Base-by-base conservation (phyloP, 2,797 vertebrate species). In the Hydrocynus forskahlii region DNA sequence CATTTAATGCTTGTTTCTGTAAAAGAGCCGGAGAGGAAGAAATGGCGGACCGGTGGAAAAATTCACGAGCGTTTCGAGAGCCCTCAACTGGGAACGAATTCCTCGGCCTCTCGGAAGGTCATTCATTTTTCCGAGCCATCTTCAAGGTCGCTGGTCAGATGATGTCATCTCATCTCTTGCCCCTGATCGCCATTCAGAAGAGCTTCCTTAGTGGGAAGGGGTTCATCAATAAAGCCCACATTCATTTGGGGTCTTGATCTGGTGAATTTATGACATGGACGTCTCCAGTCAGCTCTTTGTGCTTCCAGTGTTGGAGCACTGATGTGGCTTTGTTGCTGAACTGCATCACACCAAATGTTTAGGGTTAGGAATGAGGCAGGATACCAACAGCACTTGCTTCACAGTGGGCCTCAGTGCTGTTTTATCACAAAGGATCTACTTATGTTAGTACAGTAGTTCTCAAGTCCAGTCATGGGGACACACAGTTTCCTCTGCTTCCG, bases 191-290 rank as follows among this genome's bases (percentile, higher is more conserved):
- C 23, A 73, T 48, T 81, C 62, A 88, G 77, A 87, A 78, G 69
- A 80, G 76, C 76, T 38, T 82, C 85, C 85, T 87, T 70, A 83
- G 71, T 45, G 67, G 67, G 40, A 84, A 60, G 63, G 29, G 60
- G 67, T 62, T 81, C 69, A 69, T 78, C 77, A 79, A 88, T 86
- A 83, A 88, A 87, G 84, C 66, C 72, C 60, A 82, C 86, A 88
- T 89, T 89, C 85, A 86, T 68, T 29, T 10, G 16, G 45, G 43
- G 59, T 72, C 29, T 25, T 75, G 74, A 71, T 80, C 80, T 71
- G 25, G 73, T 83, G 76, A 74, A 85, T 89, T 85, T 85, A 79
- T 85, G 77, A 84, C 71, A 76, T n/a, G 67, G 55, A 85, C 63
- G 57, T 76, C 72, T 67, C 59, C 82, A 78, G 77, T 76, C 50